Percentiles rank a stretch among this genome's conserved stretches.
phyloP scores from a whole-genome alignment of 2,888 invertebrate species.

The Minunthozetes semirufus region DNA sequence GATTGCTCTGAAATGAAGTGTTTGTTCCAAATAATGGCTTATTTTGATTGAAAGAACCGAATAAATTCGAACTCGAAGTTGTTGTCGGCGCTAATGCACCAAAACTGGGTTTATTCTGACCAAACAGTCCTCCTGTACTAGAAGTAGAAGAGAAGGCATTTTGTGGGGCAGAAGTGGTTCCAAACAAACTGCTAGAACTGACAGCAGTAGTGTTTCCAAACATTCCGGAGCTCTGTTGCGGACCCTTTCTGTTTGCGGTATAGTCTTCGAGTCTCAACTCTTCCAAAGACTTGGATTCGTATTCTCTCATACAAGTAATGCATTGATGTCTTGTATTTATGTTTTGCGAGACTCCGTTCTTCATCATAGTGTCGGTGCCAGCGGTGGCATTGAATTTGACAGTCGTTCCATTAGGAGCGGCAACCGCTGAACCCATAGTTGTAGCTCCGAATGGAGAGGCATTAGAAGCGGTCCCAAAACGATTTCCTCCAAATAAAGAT shows the following conservation, averaged over 20 bases:
- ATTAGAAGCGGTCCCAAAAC: constrained; percentile 26
- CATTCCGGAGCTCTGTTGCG: constrained; percentile 48
- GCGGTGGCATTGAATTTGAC: constrained; percentile 78
- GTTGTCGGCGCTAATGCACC: constrained; percentile 32
- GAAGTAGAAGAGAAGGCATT: constrained; percentile 39
- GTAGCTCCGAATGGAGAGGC: constrained; percentile 26
- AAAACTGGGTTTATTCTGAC: constrained; percentile 44
- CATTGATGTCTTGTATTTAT: constrained; percentile 92
- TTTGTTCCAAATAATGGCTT: constrained; percentile 10
- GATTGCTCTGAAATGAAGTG: background rate
- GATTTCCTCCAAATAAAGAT: constrained; percentile 34
- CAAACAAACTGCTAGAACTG: constrained; percentile 38
- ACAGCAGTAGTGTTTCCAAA: constrained; percentile 40
- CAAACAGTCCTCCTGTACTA: constrained; percentile 40
- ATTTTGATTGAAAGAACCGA: constrained; percentile 19
- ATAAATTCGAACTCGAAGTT: background rate
- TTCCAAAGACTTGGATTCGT: constrained; percentile 86
- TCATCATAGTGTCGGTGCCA: constrained; percentile 84
- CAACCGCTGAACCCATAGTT: constrained; percentile 38
- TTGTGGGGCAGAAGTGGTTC: constrained; percentile 37
- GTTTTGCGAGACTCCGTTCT: constrained; percentile 67
- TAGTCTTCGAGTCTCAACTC: constrained; percentile 93
- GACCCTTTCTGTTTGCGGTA: constrained; percentile 75
- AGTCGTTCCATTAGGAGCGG: constrained; percentile 61
- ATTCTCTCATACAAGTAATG: constrained; percentile 98